Evolutionary conservation across 2,113 vertebrate genomes (phyloP).

Genomic region (Felis catus): F.catus_Fca126_mat1.0 CM031417.1:40984501-40985000

Average conservation of each 20-base stretch:
- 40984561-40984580: neutral
- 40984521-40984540: neutral
- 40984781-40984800: neutral
- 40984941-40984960: slow-evolving; percentile 43
- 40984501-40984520: neutral
- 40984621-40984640: neutral
- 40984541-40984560: neutral
- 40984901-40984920: neutral
- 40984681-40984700: neutral
- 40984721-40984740: neutral
- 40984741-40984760: neutral
- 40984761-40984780: neutral
- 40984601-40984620: neutral
- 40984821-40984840: neutral
- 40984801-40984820: neutral
- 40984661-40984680: neutral
- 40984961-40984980: neutral
- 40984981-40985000: slow-evolving; percentile 47
- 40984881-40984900: slow-evolving; percentile 42
- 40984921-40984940: neutral
- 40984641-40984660: neutral
- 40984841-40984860: neutral
- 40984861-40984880: neutral
- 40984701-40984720: neutral
- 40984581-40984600: neutral